Percentiles rank a stretch among this genome's conserved stretches.
Evolutionary conservation across 2,113 vertebrate species (phyloP).

Genomic region (Barbus barbus): DNA sequence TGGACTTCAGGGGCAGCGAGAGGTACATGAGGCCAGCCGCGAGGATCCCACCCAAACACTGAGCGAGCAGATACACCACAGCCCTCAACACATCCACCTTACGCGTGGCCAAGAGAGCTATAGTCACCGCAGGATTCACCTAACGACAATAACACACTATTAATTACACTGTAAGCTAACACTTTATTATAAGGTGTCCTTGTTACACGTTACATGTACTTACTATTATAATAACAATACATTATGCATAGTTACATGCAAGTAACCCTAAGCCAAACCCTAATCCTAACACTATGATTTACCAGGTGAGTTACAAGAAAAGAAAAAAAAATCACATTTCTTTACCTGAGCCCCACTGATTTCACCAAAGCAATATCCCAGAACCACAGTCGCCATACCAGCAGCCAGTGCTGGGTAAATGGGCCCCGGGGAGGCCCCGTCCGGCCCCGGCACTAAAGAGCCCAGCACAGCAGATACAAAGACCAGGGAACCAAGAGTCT

Average conservation of each 20-base stretch:
- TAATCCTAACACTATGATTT: neutral
- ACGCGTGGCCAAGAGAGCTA: slow-evolving; percentile 78
- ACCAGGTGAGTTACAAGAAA: neutral
- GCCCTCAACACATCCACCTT: slow-evolving; percentile 73
- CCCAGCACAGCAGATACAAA: slow-evolving; percentile 79
- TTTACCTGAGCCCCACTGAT: slow-evolving; percentile 80
- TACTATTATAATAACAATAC: too few relatives aligned
- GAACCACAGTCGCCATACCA: slow-evolving; percentile 70
- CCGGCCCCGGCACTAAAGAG: slow-evolving; percentile 70
- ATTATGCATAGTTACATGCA: too few relatives aligned
- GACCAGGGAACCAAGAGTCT: slow-evolving; percentile 76
- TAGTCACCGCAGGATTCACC: slow-evolving; percentile 82
- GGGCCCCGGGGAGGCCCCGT: slow-evolving; percentile 57
- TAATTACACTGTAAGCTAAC: neutral
- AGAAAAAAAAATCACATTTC: neutral
- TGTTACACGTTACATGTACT: too few relatives aligned
- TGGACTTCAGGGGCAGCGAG: slow-evolving; percentile 63
- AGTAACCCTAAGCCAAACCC: too few relatives aligned
- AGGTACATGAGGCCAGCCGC: slow-evolving; percentile 71
- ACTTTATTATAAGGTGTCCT: too few relatives aligned
- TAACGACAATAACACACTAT: slow-evolving; percentile 50
- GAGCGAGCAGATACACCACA: slow-evolving; percentile 69
- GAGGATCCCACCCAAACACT: slow-evolving; percentile 78
- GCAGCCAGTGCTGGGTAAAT: slow-evolving; percentile 78
- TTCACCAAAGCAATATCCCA: slow-evolving; percentile 78